phyloP scores from a whole-genome alignment of 2,888 invertebrate genomes.

The Abrostola tripartita region DNA sequence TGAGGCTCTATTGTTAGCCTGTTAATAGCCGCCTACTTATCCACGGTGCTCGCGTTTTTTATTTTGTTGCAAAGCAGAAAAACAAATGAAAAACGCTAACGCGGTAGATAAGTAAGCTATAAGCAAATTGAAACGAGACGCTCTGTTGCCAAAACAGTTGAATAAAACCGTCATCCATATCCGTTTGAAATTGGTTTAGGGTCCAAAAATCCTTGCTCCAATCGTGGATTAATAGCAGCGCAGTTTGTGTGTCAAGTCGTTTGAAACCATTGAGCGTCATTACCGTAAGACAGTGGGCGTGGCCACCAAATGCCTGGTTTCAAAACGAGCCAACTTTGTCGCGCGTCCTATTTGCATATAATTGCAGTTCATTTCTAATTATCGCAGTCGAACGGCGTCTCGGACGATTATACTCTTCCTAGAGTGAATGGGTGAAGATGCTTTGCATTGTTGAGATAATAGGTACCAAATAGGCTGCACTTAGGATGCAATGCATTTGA shows the following conservation, averaged over 20 bases:
- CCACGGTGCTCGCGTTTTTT: too few relatives aligned
- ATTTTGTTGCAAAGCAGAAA: too few relatives aligned
- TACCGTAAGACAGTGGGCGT: conserved; percentile 69
- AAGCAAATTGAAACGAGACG: too few relatives aligned
- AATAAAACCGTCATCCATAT: too few relatives aligned
- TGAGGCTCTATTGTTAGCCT: too few relatives aligned
- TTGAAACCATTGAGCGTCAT: conserved; percentile 48
- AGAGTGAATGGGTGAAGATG: conserved; percentile 48
- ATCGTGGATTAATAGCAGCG: conserved; percentile 29
- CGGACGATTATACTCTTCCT: conserved; percentile 54
- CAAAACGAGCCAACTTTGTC: conserved; percentile 78
- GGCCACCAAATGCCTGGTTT: conserved; percentile 75
- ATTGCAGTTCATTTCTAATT: conserved; percentile 82
- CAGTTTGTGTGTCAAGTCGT: conserved; percentile 49
- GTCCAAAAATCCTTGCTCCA: conserved; percentile 20
- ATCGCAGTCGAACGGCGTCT: conserved; percentile 58
- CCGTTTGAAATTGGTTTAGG: conserved; percentile 12
- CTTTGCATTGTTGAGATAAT: conserved; percentile 31
- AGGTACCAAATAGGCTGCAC: conserved; percentile 7
- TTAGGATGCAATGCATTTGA: conserved; percentile 1
- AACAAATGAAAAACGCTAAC: too few relatives aligned
- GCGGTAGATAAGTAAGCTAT: too few relatives aligned
- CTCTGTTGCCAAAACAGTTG: too few relatives aligned
- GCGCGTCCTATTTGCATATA: conserved; percentile 83
- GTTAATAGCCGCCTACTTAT: too few relatives aligned